Percentiles rank a stretch among this genome's conserved stretches.
phyloP scores from a whole-genome alignment of 2,797 vertebrate species.

The Hippopotamyrus pictus region DNA sequence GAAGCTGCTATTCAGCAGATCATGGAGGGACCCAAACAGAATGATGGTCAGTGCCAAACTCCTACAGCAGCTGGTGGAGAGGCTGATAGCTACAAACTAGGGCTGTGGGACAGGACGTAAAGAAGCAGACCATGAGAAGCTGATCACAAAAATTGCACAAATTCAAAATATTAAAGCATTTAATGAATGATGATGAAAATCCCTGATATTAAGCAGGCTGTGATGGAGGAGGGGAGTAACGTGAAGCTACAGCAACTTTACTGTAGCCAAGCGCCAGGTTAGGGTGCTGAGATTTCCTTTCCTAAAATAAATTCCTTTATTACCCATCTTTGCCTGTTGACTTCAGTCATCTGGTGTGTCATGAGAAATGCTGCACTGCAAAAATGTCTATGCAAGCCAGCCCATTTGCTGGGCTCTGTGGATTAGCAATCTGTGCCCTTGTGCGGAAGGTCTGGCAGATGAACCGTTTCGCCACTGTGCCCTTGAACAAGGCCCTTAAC shows the following conservation, averaged over 20 bases:
- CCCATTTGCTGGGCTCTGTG: not conserved
- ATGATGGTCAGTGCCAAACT: not conserved
- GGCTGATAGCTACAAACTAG: not conserved
- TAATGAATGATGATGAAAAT: not conserved
- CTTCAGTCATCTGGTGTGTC: not conserved
- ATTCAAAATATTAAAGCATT: not conserved
- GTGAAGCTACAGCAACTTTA: not conserved
- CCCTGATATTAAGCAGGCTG: not conserved
- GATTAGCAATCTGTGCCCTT: not conserved
- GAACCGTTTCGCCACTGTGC: not conserved
- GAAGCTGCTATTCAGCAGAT: not conserved
- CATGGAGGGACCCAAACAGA: not conserved
- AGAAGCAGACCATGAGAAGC: not conserved
- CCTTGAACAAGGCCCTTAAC: not conserved
- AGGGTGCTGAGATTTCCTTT: not conserved
- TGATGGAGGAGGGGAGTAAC: not conserved
- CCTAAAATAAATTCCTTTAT: not conserved
- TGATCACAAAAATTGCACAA: not conserved
- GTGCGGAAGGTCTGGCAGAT: not conserved
- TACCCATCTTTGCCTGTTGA: not conserved
- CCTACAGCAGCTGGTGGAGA: not conserved
- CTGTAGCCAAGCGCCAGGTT: not conserved
- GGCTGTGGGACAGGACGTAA: not conserved
- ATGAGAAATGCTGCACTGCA: not conserved
- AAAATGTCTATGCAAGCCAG: not conserved